A percentile compares a stretch with the other conserved stretches of the same genome.
Evolutionary conservation across 53 echinoderm and acorn worm species (phyloP).

Genomic region (Glandiceps talaboti): DNA sequence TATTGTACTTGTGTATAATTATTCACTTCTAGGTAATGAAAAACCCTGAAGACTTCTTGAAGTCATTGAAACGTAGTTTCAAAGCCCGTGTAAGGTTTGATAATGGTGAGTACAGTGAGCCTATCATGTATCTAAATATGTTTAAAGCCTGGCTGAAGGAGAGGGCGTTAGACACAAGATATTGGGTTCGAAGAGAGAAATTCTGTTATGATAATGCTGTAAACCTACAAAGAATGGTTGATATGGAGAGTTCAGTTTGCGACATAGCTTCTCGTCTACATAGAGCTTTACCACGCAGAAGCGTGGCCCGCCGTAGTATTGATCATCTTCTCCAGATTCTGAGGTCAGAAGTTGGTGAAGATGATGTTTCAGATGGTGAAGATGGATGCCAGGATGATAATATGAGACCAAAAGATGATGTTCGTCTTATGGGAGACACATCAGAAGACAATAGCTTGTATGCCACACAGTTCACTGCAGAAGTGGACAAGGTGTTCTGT

Average conservation of each 20-base stretch:
- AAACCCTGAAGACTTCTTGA: neutral
- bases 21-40: too few relatives aligned
- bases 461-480: too few relatives aligned
- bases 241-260: neutral
- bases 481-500: neutral
- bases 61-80: neutral
- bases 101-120: neutral
- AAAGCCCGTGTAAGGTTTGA: neutral
- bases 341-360: neutral
- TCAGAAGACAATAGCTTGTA: too few relatives aligned
- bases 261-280: neutral
- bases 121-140: neutral
- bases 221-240: neutral
- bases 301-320: neutral
- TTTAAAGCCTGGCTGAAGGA: neutral
- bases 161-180: neutral
- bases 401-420: neutral
- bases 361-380: neutral
- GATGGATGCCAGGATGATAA: neutral
- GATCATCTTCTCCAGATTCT: neutral
- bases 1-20: too few relatives aligned
- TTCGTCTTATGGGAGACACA: neutral
- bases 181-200: neutral
- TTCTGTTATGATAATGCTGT: neutral
- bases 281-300: neutral